These are phyloP conservation scores for Phylloscopus whistleri DNA, from an alignment of 2,113 vertebrate genomes.

Conservation along the genomic window DNA sequence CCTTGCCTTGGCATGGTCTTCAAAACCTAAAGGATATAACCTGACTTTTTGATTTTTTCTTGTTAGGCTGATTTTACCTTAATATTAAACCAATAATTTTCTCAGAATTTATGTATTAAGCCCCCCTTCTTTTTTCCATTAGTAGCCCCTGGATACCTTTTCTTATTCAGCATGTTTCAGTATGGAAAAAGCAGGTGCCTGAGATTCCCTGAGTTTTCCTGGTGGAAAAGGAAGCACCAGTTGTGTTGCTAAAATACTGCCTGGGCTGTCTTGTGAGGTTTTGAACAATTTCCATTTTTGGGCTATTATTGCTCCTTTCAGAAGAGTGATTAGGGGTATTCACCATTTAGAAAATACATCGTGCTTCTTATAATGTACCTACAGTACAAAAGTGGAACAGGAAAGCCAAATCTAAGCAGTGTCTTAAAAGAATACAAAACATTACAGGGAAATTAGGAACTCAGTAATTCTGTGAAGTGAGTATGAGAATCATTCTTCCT, in stretches of 20 bases:
- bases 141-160: background rate
- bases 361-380: background rate
- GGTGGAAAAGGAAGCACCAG: background rate
- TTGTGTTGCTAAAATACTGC: background rate
- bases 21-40: background rate
- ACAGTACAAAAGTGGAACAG: background rate
- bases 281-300: background rate
- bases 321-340: background rate
- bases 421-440: background rate
- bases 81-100: background rate
- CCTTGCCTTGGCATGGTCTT: background rate
- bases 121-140: background rate
- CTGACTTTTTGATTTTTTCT: background rate
- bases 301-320: background rate
- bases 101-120: background rate
- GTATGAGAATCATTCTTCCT: background rate
- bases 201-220: background rate
- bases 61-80: background rate
- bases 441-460: background rate
- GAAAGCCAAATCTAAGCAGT: background rate
- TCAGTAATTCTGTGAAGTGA: background rate
- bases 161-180: background rate
- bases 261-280: background rate
- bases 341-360: background rate
- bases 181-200: background rate